Conservation (phyloP, 2,113 vertebrate genomes). For the Corvus hawaiiensis region DNA sequence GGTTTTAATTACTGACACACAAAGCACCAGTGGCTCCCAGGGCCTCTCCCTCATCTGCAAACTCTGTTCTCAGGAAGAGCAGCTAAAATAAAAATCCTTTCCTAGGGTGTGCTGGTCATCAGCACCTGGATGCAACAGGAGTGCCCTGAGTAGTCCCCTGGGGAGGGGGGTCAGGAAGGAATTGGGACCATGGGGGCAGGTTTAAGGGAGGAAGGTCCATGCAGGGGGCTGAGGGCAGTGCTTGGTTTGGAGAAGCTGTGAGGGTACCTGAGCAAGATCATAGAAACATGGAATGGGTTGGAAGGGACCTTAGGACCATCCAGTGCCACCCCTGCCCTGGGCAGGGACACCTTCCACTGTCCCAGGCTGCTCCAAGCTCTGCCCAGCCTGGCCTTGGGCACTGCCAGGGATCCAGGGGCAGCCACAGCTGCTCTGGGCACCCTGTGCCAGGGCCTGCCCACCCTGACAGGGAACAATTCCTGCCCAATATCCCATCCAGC, state of each 20-base stretch:
- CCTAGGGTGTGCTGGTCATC: not conserved
- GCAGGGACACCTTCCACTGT: not conserved
- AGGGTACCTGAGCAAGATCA: not conserved
- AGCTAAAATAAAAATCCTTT: not conserved
- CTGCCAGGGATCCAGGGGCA: not conserved
- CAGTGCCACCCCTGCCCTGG: not conserved
- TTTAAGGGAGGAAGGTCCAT: not conserved
- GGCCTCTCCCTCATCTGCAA: not conserved
- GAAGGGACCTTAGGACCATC: not conserved
- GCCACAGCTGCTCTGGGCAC: not conserved
- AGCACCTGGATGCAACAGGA: rapidly evolving
- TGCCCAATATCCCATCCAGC: rapidly evolving
- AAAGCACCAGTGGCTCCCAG: not conserved
- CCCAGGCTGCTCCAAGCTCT: not conserved
- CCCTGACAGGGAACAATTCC: not conserved
- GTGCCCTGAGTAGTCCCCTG: rapidly evolving
- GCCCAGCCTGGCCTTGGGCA: rapidly evolving
- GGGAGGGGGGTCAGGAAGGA: not conserved
- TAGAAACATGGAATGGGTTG: not conserved
- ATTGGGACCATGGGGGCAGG: rapidly evolving
- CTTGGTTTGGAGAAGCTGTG: not conserved
- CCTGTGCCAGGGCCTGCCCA: not conserved
- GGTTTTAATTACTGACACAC: not conserved
- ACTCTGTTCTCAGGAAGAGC: not conserved
- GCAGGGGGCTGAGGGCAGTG: not conserved